Percentiles rank a stretch among this genome's conserved stretches.
Conservation (phyloP, 2,888 invertebrate species). For the Cordilura impudica region DNA sequence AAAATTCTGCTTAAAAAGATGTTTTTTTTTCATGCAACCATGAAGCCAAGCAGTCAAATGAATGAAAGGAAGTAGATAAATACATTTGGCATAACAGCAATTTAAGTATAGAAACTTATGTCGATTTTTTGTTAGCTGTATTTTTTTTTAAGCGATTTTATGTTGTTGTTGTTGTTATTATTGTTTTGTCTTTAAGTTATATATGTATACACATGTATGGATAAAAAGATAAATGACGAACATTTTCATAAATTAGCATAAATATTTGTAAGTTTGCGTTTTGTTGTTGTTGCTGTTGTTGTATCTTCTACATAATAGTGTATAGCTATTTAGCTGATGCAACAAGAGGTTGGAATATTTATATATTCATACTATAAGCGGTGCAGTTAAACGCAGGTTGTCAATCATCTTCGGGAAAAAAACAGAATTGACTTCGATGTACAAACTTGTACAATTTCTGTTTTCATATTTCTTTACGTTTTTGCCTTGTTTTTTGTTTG, state of each 20-base stretch:
- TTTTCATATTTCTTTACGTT: conserved; percentile 56
- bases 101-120: conserved; percentile 43
- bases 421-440: conserved; percentile 38
- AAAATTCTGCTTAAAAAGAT: conserved; percentile 29
- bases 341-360: conserved; percentile 50
- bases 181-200: conserved; percentile 12
- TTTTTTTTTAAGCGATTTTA: neutral
- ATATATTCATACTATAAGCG: conserved; percentile 57
- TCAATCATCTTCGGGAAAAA: conserved; percentile 59
- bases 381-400: conserved; percentile 61
- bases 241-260: conserved; percentile 66
- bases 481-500: neutral
- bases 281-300: conserved; percentile 17
- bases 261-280: conserved; percentile 62
- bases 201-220: conserved; percentile 41
- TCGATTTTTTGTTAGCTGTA: conserved; percentile 6
- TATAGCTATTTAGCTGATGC: too few species aligned
- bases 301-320: too few species aligned
- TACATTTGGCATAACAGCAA: conserved; percentile 37
- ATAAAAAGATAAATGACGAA: conserved; percentile 62
- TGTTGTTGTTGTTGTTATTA: conserved; percentile 8
- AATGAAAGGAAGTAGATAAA: conserved; percentile 34
- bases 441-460: conserved; percentile 35
- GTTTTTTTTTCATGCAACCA: conserved; percentile 11
- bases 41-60: neutral